These are phyloP conservation scores for Podotricha telesiphe DNA, from an alignment of 2,888 invertebrate species.

Conservation along the genomic window DNA sequence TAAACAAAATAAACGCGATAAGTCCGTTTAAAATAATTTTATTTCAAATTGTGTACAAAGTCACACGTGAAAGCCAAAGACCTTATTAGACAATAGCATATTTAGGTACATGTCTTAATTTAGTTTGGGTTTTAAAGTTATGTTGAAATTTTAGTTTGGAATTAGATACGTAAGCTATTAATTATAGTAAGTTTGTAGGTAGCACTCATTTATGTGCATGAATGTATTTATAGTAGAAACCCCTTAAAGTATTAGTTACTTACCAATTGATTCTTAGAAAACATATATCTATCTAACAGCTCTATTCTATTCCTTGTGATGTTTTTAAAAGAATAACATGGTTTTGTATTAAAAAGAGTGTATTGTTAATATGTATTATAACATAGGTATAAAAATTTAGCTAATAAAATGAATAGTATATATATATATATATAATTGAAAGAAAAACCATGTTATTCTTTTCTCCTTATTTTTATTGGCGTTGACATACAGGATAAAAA, in stretches of 20 bases:
- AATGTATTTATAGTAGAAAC: not conserved
- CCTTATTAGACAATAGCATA: no score
- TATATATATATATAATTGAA: no score
- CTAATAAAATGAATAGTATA: no score
- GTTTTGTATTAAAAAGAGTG: conserved; percentile 2
- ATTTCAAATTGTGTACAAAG: no score
- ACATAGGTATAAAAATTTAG: no score
- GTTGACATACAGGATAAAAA: conserved; percentile 11
- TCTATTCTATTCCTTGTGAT: not conserved
- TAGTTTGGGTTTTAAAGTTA: no score
- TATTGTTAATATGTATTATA: not conserved
- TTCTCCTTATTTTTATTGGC: not conserved
- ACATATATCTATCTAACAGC: conserved; percentile 13
- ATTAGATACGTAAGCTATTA: not conserved
- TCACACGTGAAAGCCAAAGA: no score
- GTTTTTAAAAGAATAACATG: not conserved
- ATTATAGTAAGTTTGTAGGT: not conserved
- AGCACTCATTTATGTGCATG: conserved; percentile 12
- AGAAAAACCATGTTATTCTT: conserved; percentile 14
- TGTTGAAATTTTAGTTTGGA: not conserved
- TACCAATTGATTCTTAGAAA: not conserved
- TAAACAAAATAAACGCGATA: no score
- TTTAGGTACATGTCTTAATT: no score
- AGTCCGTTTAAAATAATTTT: no score
- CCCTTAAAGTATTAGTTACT: not conserved